Evolutionary conservation across 2,113 vertebrate species (phyloP), one percentile per base, ranked within the genome.

Genomic region (Lipophrys pholis): DNA sequence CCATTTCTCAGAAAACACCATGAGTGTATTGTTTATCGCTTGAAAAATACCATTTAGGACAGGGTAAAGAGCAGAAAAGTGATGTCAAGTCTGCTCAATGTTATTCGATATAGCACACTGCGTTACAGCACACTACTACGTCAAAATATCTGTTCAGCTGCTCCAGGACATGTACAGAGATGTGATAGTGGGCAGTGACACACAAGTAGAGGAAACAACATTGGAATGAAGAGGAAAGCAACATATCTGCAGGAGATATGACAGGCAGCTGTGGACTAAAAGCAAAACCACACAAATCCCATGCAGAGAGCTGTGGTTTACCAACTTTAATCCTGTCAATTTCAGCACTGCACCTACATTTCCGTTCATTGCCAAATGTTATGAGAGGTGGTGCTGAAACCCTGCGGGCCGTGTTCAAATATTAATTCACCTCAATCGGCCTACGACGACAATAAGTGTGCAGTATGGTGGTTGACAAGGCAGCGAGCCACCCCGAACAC

Each of bases 121-220:
- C 4, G n/a, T n/a, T n/a, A n/a, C n/a, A n/a, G n/a, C n/a, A n/a
- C n/a, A 30, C 21, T 30, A 30, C 21, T 30, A 30, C 4, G 21
- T 30, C 21, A 30, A 30, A 30, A 30, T 2, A 30, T 30, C 21
- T 30, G 21, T 30, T 2, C 21, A 30, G 21, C 21, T 30, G 21
- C 21, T 30, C 21, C 21, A 30, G 21, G 21, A 30, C 21, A 30
- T 30, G 21, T 30, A 30, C 21, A 30, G 21, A 4, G 21, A 30
- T 30, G 21, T 30, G 21, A 30, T 30, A 2, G 21, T 30, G 21
- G 21, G 21, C 21, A 30, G 21, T 30, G 21, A 76, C 40, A 63
- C 0, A 60, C 69, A 30, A 68, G 65, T 30, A 21, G 55, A 84
- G 66, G 60, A 80, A 82, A 73, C 11, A 52, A 80, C 48, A 73